Base-by-base conservation (phyloP, 2,113 vertebrate species). In the Gobiocypris rarus region DNA sequence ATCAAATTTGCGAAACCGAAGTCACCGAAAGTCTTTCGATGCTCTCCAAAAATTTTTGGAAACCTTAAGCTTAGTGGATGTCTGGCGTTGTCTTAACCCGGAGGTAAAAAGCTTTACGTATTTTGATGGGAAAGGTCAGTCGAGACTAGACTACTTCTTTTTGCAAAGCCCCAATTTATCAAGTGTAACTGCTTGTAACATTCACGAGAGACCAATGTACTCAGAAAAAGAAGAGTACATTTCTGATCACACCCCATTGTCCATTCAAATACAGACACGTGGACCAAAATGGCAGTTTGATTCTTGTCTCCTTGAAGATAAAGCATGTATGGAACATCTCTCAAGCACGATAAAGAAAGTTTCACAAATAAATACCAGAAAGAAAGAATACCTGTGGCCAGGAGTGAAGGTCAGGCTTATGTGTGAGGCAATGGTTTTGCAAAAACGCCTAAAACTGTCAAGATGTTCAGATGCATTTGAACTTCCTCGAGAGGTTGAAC, bases 141-240 rank as follows among this genome's bases (percentile, higher is more conserved):
- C 85, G 3, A 88, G 85, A 76, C 63, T 86, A 13, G 87, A 88
- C 75, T 88, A 86, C 41, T 84, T 86, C 17, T 86, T 88, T 73
- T 17, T 88, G 22, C 77, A 58, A 54, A 24, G 22, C 19, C 43
- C 70, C 24, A 81, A 43, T 26, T 43, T 88, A 79, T 41, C n/a
- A 13, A 74, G 52, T 2, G 77, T 86, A 15, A 61, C 26, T 13
- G 71, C 69, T 9, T 88, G 87, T 61, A 54, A 48, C 19, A 86
- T 88, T 84, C 82, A 88, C 4, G 5, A 15, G 4, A 76, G 82
- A 28, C 82, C 77, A 22, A 28, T 63, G 28, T 43, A 76, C 41
- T n/a, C 26, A 3, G 81, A 82, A 22, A 84, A 50, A 54, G 24
- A 82, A 26, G 69, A 65, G 41, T 88, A 41, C 17, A 45, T 88